phyloP scores from a whole-genome alignment of 2,888 invertebrate species.

The Helicoverpa assulta region DNA sequence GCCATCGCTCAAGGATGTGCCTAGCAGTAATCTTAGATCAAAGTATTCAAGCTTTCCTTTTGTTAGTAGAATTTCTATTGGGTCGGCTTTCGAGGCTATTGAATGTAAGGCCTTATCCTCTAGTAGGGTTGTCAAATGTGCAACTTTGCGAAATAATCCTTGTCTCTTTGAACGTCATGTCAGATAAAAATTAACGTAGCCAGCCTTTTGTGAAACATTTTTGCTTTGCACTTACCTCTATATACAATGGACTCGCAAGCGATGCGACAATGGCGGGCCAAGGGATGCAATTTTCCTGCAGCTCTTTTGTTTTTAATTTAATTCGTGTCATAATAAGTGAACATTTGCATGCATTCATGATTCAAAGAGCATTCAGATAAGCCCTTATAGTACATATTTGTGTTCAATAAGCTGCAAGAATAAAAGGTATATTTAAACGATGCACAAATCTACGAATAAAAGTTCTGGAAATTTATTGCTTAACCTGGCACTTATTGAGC shows the following conservation, averaged over 20 bases:
- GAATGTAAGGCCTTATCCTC: slow-evolving; percentile 67
- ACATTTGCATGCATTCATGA: slow-evolving; percentile 45
- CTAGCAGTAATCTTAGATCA: slow-evolving; percentile 55
- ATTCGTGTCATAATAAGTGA: slow-evolving; percentile 47
- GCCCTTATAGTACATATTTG: slow-evolving; percentile 10
- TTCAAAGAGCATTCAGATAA: slow-evolving; percentile 18
- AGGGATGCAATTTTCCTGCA: slow-evolving; percentile 36
- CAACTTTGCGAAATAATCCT: slow-evolving; percentile 43
- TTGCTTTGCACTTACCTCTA: slow-evolving; percentile 56
- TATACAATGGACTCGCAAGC: slow-evolving; percentile 36
- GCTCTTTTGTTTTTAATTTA: slow-evolving; percentile 48
- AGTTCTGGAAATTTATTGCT: no score
- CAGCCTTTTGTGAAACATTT: slow-evolving; percentile 50
- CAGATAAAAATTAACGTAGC: slow-evolving; percentile 44
- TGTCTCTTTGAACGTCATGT: slow-evolving; percentile 39
- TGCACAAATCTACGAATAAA: no score
- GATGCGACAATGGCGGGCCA: slow-evolving; percentile 36
- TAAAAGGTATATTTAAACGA: neutral
- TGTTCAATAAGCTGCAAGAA: neutral
- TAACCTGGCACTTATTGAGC: no score
- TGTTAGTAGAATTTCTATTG: slow-evolving; percentile 66
- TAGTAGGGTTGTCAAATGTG: slow-evolving; percentile 51
- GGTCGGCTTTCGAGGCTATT: slow-evolving; percentile 71
- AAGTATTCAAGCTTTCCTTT: slow-evolving; percentile 64
- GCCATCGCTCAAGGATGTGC: slow-evolving; percentile 52